Evolutionary conservation across 92 coral and sea anemone genomes (phyloP).

Genomic region (Phymanthus crucifer): DNA sequence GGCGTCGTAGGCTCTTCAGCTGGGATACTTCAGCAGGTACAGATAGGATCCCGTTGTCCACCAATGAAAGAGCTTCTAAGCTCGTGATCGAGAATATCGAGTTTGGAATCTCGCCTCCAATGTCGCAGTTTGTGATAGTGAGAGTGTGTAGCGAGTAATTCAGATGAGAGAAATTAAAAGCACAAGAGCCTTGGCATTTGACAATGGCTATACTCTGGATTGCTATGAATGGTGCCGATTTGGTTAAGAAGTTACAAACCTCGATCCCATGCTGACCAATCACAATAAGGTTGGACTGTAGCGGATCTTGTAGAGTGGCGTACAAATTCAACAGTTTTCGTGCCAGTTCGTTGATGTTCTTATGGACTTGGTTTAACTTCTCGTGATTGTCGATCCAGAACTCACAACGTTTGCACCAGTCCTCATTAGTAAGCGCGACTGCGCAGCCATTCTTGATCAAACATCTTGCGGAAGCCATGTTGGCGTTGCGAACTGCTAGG

Average conservation of each 20-base stretch:
- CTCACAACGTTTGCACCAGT: slow-evolving; percentile 78
- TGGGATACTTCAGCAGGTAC: slow-evolving; percentile 60
- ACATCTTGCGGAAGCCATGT: slow-evolving; percentile 51
- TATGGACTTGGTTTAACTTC: slow-evolving; percentile 54
- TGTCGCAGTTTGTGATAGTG: slow-evolving; percentile 77
- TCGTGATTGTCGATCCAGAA: slow-evolving; percentile 70
- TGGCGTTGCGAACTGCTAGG: slow-evolving; percentile 52
- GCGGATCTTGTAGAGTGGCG: slow-evolving; percentile 64
- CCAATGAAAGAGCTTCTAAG: slow-evolving; percentile 63
- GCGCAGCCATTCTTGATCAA: slow-evolving; percentile 70
- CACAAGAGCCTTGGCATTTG: slow-evolving; percentile 62
- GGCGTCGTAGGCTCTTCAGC: slow-evolving; percentile 62
- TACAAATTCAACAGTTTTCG: slow-evolving; percentile 64
- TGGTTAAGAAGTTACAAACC: slow-evolving; percentile 67
- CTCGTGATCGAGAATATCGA: slow-evolving; percentile 55
- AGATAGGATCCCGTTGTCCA: slow-evolving; percentile 43
- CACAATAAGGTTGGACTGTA: slow-evolving; percentile 54
- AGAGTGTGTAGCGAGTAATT: slow-evolving; percentile 55
- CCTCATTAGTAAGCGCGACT: slow-evolving; percentile 43
- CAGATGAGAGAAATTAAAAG: slow-evolving; percentile 65
- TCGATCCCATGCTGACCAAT: slow-evolving; percentile 82
- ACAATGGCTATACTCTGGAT: slow-evolving; percentile 58
- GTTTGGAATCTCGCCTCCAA: slow-evolving; percentile 65
- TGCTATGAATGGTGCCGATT: slow-evolving; percentile 67
- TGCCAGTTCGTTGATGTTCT: slow-evolving; percentile 60